A percentile compares a stretch with the other conserved stretches of the same genome.
These are phyloP conservation scores for Trialeurodes vaporariorum DNA, from an alignment of 1,140 invertebrate genomes.

Conservation along the genomic window DNA sequence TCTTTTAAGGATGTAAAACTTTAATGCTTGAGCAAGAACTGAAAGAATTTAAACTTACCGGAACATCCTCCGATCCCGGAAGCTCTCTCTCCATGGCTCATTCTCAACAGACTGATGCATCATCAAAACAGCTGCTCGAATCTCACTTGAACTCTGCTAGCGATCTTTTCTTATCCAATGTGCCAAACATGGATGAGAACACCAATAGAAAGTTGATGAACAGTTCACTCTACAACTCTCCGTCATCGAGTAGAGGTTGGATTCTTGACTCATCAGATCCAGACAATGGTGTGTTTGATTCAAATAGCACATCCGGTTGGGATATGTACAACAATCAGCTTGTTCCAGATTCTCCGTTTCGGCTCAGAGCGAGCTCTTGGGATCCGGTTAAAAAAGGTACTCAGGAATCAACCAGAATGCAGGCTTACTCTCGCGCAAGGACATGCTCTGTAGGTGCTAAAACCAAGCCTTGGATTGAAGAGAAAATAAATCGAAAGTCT, in stretches of 20 bases:
- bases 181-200: not conserved
- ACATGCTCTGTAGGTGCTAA: conserved; percentile 26
- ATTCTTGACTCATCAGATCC: conserved; percentile 10
- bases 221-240: not conserved
- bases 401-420: conserved; percentile 15
- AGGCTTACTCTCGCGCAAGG: conserved; percentile 20
- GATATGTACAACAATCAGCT: conserved; percentile 9
- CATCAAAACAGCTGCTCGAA: not conserved
- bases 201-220: not conserved
- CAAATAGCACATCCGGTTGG: conserved; percentile 2
- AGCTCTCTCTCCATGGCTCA: conserved; percentile 13
- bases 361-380: conserved; percentile 26
- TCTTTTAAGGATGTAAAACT: conserved; percentile 42
- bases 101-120: not conserved
- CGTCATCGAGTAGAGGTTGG: conserved; percentile 11
- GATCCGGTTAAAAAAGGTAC: conserved; percentile 21
- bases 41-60: conserved; percentile 23
- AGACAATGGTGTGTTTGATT: conserved; percentile 1
- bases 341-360: conserved; percentile 19
- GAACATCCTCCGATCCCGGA: conserved; percentile 20
- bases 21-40: conserved; percentile 30
- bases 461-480: conserved; percentile 18
- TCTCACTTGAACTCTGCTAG: not conserved
- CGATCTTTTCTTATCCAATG: not conserved
- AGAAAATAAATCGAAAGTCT: conserved; percentile 21